These are phyloP conservation scores for Psilopogon haemacephalus DNA, from an alignment of 2,113 vertebrate species.

Conservation along the genomic window DNA sequence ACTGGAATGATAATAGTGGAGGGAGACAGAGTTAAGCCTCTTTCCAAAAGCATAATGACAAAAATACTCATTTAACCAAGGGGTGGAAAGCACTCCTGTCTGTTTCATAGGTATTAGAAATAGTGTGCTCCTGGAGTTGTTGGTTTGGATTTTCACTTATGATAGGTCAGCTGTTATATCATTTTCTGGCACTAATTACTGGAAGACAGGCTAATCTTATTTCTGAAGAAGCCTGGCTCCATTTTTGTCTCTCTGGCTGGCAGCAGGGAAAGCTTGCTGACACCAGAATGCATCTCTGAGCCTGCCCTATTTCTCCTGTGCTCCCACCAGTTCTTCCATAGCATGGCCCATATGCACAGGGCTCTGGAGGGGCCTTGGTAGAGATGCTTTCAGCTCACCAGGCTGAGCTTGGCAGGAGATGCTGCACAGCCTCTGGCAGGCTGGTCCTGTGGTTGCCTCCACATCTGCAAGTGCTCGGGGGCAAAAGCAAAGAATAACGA, in stretches of 20 bases:
- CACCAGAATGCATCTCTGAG: rapidly evolving
- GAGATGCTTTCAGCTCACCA: neutral
- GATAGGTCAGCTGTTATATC: neutral
- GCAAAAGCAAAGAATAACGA: neutral
- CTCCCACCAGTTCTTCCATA: neutral
- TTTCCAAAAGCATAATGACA: neutral
- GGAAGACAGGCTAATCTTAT: neutral
- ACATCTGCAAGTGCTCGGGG: neutral
- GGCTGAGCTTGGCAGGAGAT: neutral
- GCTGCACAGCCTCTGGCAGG: neutral
- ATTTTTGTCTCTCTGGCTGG: neutral
- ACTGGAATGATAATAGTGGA: neutral
- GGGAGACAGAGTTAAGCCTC: neutral
- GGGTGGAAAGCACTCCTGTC: rapidly evolving
- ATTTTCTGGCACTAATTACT: neutral
- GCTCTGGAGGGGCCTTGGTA: neutral
- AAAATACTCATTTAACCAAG: neutral
- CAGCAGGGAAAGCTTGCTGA: neutral
- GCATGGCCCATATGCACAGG: rapidly evolving
- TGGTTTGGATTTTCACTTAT: neutral
- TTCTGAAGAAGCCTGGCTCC: neutral
- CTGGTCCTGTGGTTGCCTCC: neutral
- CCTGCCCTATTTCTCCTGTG: neutral
- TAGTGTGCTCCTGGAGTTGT: neutral
- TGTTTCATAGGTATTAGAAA: neutral